A percentile compares a stretch with the other conserved stretches of the same genome.
Evolutionary conservation across 2,797 vertebrate species (phyloP).

Genomic region (Heterohyrax brucei): DNA sequence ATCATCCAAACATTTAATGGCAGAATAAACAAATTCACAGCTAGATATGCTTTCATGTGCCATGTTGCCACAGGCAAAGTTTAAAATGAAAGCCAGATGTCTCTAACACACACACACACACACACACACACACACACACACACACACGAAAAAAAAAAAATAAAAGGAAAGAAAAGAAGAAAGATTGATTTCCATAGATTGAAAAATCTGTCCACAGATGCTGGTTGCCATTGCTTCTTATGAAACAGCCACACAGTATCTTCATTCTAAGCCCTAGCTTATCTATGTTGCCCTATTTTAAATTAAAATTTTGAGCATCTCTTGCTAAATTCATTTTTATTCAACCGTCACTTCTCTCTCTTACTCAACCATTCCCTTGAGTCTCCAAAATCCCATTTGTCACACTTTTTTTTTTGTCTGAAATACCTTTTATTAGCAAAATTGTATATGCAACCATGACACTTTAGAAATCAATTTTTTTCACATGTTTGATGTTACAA

Average conservation of each 20-base stretch:
- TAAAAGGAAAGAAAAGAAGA: background rate
- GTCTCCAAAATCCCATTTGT: background rate
- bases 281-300: background rate
- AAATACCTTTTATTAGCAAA: conserved; percentile 44
- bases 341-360: background rate
- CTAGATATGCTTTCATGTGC: background rate
- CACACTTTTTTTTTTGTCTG: background rate
- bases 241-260: background rate
- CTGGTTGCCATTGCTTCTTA: conserved; percentile 45
- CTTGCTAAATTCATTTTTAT: background rate
- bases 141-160: too few relatives aligned
- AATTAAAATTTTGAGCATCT: conserved; percentile 3
- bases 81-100: conserved; percentile 22
- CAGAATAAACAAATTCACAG: conserved; percentile 39
- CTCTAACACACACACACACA: too few relatives aligned
- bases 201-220: background rate
- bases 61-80: background rate
- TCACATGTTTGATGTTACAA: background rate
- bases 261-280: conserved; percentile 32
- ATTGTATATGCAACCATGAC: background rate
- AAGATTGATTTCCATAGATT: conserved; percentile 38
- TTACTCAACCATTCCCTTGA: background rate
- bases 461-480: background rate
- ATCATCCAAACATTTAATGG: background rate
- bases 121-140: too few relatives aligned